Evolutionary conservation across 1,140 invertebrate genomes (phyloP).

Genomic region (Nasonia vitripennis): DNA sequence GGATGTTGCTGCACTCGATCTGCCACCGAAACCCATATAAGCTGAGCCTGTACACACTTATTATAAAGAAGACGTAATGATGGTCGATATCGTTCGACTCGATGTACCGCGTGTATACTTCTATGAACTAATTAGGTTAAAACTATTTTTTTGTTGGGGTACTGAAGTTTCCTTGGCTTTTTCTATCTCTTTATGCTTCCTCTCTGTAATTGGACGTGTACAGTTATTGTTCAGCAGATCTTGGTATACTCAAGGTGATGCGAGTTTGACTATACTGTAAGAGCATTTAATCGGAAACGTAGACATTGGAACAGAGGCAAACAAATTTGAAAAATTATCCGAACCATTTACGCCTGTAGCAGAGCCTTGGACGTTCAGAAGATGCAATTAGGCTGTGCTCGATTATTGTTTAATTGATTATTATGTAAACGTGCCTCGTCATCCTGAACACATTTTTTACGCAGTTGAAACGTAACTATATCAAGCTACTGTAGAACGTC

Average conservation of each 20-base stretch:
- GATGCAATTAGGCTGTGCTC: too few species aligned
- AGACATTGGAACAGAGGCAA: too few species aligned
- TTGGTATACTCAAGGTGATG: too few species aligned
- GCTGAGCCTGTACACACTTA: neutral
- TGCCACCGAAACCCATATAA: neutral
- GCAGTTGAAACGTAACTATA: too few species aligned
- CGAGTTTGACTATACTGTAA: too few species aligned
- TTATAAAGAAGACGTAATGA: neutral
- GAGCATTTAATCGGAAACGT: too few species aligned
- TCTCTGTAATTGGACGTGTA: neutral
- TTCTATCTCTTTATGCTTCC: neutral
- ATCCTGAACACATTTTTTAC: neutral
- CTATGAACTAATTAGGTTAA: neutral
- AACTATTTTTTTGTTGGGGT: neutral
- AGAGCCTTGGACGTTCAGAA: too few species aligned
- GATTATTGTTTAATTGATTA: neutral
- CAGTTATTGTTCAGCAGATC: neutral
- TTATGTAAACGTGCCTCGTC: neutral
- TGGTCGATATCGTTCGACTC: neutral
- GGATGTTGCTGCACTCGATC: neutral
- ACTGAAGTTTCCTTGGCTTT: neutral
- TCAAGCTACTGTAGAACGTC: too few species aligned
- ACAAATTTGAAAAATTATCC: too few species aligned
- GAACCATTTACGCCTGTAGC: neutral
- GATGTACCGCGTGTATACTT: neutral